Conservation (phyloP, 2,888 invertebrate genomes). For the Lasioglossum zephyrum region DNA sequence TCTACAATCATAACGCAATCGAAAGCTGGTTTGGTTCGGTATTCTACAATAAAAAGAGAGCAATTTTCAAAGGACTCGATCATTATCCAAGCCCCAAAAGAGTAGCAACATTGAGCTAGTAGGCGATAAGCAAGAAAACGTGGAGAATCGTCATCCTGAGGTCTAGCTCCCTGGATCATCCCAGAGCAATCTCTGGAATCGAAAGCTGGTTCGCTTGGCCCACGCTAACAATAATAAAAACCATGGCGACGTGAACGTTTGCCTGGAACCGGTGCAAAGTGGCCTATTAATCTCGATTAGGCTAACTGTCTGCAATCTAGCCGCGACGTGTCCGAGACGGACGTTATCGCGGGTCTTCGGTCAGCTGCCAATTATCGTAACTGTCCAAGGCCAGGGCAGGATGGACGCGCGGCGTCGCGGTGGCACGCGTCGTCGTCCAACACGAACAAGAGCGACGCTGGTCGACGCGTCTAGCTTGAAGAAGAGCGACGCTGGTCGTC, state of each 20-base stretch:
- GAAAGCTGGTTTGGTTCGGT: no score
- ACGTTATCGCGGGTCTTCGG: conserved; percentile 51
- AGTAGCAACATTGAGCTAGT: neutral
- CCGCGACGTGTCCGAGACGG: conserved; percentile 40
- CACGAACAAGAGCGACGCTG: neutral
- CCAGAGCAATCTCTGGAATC: conserved; percentile 10
- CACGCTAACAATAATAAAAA: neutral
- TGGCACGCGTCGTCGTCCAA: conserved; percentile 19
- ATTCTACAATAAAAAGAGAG: neutral
- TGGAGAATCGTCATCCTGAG: neutral
- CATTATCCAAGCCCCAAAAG: neutral
- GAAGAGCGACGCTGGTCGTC: neutral
- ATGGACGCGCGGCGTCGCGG: neutral
- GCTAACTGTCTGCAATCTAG: conserved; percentile 46
- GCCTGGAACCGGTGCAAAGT: conserved; percentile 28
- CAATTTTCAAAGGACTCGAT: neutral
- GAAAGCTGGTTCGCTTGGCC: neutral
- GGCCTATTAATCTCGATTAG: conserved; percentile 58
- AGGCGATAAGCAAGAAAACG: neutral
- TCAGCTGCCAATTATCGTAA: conserved; percentile 66
- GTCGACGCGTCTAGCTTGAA: neutral
- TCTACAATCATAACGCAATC: no score
- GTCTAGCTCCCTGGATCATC: conserved; percentile 1
- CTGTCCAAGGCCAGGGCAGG: conserved; percentile 64
- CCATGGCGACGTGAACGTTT: neutral